phyloP scores from a whole-genome alignment of 2,113 vertebrate genomes.

The Myodes glareolus region DNA sequence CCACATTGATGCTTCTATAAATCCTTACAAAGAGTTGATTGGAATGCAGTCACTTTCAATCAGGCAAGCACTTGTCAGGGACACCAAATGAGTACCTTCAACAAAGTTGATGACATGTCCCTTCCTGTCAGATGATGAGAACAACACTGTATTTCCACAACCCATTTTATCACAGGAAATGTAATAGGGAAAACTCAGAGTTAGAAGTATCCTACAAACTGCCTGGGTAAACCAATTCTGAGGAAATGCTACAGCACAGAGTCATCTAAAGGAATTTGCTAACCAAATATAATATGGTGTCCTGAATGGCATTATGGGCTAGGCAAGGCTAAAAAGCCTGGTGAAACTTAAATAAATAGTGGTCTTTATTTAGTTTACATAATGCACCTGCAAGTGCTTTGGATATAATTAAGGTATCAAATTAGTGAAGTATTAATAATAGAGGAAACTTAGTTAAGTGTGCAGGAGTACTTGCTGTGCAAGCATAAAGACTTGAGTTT shows the following conservation, averaged over 20 bases:
- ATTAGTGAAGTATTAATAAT: background rate
- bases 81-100: background rate
- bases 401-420: background rate
- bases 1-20: background rate
- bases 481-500: background rate
- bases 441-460: background rate
- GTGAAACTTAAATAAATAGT: background rate
- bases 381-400: background rate
- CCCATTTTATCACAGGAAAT: background rate
- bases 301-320: background rate
- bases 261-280: background rate
- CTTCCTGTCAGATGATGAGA: background rate
- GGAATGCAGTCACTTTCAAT: background rate
- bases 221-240: constrained; percentile 23
- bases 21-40: background rate
- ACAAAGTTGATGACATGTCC: background rate
- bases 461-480: background rate
- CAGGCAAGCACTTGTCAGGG: background rate
- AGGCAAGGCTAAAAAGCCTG: constrained; percentile 17
- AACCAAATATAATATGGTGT: background rate
- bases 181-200: background rate
- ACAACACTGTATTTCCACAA: background rate
- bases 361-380: background rate
- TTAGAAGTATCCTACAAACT: background rate
- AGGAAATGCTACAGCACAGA: background rate